Conservation (phyloP, 1,140 invertebrate species). For the Penaeus indicus region DNA sequence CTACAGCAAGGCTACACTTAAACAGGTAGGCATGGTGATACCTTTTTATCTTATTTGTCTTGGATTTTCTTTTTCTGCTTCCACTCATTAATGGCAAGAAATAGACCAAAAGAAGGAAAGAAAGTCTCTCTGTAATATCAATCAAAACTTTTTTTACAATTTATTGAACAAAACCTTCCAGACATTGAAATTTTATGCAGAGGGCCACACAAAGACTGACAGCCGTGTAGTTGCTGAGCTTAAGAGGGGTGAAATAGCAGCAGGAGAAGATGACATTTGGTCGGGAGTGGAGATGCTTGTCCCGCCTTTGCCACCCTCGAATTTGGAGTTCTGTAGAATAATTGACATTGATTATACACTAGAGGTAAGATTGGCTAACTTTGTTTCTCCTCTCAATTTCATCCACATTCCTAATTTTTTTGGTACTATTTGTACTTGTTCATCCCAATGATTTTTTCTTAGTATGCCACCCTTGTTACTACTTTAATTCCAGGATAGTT, state of each 20-base stretch:
- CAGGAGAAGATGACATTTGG: constrained; percentile 50
- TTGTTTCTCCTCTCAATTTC: background rate
- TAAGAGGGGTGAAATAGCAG: constrained; percentile 36
- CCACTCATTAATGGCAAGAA: too few species aligned
- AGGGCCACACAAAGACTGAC: constrained; percentile 14
- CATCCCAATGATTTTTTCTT: too few species aligned
- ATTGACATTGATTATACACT: constrained; percentile 55
- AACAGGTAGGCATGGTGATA: constrained; percentile 26
- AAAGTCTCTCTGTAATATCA: background rate
- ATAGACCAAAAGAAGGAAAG: too few species aligned
- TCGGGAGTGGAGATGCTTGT: constrained; percentile 40
- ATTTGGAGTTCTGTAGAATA: constrained; percentile 51
- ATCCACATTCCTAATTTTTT: too few species aligned
- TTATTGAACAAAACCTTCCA: background rate
- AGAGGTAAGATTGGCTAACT: constrained; percentile 11
- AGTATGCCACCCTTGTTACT: too few species aligned
- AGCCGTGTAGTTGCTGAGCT: constrained; percentile 37
- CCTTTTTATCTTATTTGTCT: background rate
- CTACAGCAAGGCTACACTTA: constrained; percentile 33
- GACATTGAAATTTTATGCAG: constrained; percentile 3
- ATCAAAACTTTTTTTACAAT: background rate
- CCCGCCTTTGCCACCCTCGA: constrained; percentile 42
- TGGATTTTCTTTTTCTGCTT: background rate
- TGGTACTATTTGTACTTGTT: too few species aligned
- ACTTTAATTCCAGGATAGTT: too few species aligned